Conservation (phyloP, 1,140 invertebrate species). For the Pachypsylla venusta region DNA sequence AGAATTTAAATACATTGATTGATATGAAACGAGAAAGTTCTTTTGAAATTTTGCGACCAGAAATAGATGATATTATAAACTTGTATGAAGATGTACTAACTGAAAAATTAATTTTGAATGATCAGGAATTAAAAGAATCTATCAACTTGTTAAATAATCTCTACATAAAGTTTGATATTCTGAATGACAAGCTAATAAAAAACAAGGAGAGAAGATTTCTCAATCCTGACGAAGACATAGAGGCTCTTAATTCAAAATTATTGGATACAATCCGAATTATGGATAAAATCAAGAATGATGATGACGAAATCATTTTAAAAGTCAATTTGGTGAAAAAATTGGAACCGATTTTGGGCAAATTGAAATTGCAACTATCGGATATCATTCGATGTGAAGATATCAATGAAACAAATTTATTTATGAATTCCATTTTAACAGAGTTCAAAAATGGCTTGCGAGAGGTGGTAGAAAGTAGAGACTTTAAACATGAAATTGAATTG, state of each 20-base stretch:
- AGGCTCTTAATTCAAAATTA: conserved; percentile 17
- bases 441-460: not conserved
- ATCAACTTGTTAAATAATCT: conserved; percentile 1
- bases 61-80: conserved; percentile 7
- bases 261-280: not conserved
- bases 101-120: not conserved
- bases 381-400: not conserved
- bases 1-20: not conserved
- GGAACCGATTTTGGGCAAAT: not conserved
- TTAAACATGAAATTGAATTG: not conserved
- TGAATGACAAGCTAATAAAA: conserved; percentile 17
- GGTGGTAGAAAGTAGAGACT: not conserved
- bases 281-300: not conserved
- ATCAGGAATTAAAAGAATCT: not conserved
- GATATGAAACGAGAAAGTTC: not conserved
- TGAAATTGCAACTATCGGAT: not conserved
- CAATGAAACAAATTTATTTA: not conserved
- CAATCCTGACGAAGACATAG: conserved; percentile 15
- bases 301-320: conserved; percentile 4
- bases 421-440: not conserved
- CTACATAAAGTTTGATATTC: not conserved
- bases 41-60: conserved; percentile 2
- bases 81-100: not conserved
- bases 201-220: conserved; percentile 11
- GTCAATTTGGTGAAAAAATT: conserved; percentile 1